A percentile compares a stretch with the other conserved stretches of the same genome.
phyloP scores from a whole-genome alignment of 2,888 invertebrate species.

The Mechanitis messenoides region DNA sequence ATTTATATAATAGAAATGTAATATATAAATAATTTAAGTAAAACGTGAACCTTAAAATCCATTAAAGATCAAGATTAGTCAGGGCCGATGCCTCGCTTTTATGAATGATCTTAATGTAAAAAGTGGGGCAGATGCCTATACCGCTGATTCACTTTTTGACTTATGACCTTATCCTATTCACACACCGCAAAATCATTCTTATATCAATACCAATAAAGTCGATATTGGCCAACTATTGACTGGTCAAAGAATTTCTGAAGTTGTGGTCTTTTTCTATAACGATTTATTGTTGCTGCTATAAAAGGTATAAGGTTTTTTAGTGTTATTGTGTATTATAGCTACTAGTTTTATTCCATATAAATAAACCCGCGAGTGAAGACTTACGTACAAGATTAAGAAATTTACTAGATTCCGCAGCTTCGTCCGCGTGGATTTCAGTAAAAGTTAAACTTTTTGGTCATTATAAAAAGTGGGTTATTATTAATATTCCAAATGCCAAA shows the following conservation, averaged over 20 bases:
- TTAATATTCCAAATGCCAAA: too few relatives aligned
- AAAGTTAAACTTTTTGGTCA: too few relatives aligned
- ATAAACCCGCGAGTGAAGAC: not conserved
- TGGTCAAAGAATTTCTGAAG: slow-evolving; percentile 11
- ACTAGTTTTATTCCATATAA: not conserved
- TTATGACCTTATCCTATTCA: slow-evolving; percentile 26
- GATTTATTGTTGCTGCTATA: slow-evolving; percentile 17
- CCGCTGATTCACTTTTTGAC: slow-evolving; percentile 53
- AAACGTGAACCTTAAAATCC: slow-evolving; percentile 19
- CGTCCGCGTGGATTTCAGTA: too few relatives aligned
- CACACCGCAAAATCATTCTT: slow-evolving; percentile 11
- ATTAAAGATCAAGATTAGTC: slow-evolving; percentile 30
- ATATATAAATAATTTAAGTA: not conserved
- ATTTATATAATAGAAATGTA: too few relatives aligned
- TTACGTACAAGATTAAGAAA: not conserved
- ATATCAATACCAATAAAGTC: slow-evolving; percentile 7
- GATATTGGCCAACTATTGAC: slow-evolving; percentile 2
- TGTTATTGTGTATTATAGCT: slow-evolving; percentile 9
- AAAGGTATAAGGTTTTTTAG: slow-evolving; percentile 11
- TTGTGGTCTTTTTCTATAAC: slow-evolving; percentile 17
- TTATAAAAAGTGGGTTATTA: too few relatives aligned
- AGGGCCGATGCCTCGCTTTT: slow-evolving; percentile 28
- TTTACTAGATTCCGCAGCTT: too few relatives aligned
- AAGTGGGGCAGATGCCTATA: slow-evolving; percentile 54
- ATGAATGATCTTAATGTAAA: slow-evolving; percentile 35